phyloP scores from a whole-genome alignment of 2,797 vertebrate genomes.

The Macropodus opercularis region DNA sequence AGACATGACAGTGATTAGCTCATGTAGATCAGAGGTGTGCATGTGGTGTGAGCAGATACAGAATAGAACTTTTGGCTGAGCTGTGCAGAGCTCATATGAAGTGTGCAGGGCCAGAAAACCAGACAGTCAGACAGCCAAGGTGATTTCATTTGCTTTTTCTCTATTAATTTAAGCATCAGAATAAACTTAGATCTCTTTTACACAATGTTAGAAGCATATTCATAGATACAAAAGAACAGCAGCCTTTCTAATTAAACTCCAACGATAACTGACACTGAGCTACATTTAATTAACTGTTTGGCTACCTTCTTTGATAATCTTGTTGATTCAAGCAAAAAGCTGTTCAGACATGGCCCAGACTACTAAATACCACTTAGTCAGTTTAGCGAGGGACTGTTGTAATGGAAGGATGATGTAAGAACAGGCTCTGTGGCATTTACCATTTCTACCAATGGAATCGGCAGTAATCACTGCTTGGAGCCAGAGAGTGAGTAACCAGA shows the following conservation, averaged over 20 bases:
- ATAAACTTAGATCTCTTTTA: slow-evolving; percentile 21
- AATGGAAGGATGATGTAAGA: slow-evolving; percentile 1
- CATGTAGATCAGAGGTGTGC: too few relatives aligned
- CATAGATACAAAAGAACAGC: slow-evolving; percentile 34
- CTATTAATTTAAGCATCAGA: slow-evolving; percentile 3
- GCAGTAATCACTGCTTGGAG: neutral
- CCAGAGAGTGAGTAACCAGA: neutral
- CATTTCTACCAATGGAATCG: neutral
- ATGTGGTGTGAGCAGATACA: too few relatives aligned
- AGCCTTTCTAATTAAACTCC: slow-evolving; percentile 47
- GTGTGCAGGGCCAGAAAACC: too few relatives aligned
- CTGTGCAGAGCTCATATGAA: too few relatives aligned
- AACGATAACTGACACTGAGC: slow-evolving; percentile 51
- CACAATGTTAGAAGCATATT: slow-evolving; percentile 30
- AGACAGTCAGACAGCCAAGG: neutral
- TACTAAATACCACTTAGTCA: slow-evolving; percentile 26
- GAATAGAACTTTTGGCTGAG: too few relatives aligned
- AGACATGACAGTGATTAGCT: too few relatives aligned
- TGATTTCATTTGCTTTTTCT: neutral
- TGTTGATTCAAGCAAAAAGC: slow-evolving; percentile 52
- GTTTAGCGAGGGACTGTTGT: slow-evolving; percentile 5
- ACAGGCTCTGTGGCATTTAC: neutral
- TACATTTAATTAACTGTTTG: slow-evolving; percentile 59
- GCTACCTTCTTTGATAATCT: slow-evolving; percentile 55
- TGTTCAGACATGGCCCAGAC: slow-evolving; percentile 18